phyloP scores from a whole-genome alignment of 2,888 invertebrate species.

The Aporophyla lueneburgensis region DNA sequence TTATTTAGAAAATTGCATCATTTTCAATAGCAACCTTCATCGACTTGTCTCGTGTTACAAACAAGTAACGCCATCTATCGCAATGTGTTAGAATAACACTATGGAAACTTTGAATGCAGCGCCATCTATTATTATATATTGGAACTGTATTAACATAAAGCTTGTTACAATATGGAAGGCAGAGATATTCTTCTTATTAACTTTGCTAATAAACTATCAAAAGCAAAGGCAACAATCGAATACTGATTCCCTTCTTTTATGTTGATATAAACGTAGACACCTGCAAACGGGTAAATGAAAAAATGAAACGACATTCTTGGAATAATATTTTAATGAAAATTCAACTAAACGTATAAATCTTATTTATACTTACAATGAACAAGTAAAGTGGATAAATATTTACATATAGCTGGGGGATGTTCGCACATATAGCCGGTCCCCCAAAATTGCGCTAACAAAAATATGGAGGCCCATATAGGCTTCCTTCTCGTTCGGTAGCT shows the following conservation, averaged over 20 bases:
- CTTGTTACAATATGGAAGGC: too few species aligned
- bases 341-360: conserved; percentile 91
- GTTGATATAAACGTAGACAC: not conserved
- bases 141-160: not conserved
- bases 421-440: conserved; percentile 68
- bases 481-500: conserved; percentile 72
- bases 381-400: conserved; percentile 87
- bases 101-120: conserved; percentile 20
- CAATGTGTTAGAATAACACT: not conserved
- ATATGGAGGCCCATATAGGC: conserved; percentile 77
- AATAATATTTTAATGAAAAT: conserved; percentile 89
- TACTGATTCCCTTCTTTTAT: not conserved
- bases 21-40: conserved; percentile 49
- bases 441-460: conserved; percentile 90
- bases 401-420: conserved; percentile 81
- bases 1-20: conserved; percentile 61
- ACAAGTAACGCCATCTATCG: conserved; percentile 54
- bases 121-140: conserved; percentile 52
- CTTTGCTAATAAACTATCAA: not conserved
- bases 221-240: not conserved
- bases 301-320: conserved; percentile 70
- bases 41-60: not conserved
- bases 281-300: not conserved
- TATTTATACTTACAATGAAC: conserved; percentile 91
- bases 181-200: not conserved